Conservation (phyloP, 2,797 vertebrate genomes). For the Ceryle rudis region DNA sequence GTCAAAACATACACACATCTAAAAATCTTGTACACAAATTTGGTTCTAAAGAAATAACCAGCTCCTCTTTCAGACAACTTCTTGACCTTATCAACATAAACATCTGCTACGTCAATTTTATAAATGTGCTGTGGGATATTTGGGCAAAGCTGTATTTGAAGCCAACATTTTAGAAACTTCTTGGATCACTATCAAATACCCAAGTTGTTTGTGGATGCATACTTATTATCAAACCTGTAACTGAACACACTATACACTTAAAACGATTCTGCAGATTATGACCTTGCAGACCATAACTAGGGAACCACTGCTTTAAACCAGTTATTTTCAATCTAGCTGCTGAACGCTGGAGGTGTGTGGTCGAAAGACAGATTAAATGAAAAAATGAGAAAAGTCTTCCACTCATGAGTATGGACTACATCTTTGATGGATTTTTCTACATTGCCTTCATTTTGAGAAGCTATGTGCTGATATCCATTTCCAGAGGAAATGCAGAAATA, state of each 20-base stretch:
- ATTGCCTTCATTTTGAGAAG: background rate
- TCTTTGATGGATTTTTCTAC: background rate
- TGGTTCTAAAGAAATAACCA: background rate
- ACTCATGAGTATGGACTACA: background rate
- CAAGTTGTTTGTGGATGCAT: background rate
- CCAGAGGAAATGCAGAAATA: background rate
- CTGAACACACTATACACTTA: background rate
- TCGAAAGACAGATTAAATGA: background rate
- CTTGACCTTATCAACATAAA: background rate
- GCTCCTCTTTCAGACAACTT: background rate
- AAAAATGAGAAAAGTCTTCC: background rate
- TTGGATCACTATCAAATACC: background rate
- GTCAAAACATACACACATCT: background rate
- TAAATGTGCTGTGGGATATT: background rate
- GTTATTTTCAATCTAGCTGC: background rate
- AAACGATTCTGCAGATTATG: background rate
- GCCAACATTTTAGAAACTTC: background rate
- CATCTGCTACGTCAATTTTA: background rate
- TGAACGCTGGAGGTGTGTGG: fast-evolving
- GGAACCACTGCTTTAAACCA: background rate
- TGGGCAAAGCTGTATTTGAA: background rate
- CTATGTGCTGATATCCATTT: background rate
- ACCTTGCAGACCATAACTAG: background rate
- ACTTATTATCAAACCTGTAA: background rate
- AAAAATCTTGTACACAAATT: constrained; percentile 4